Percentiles rank a stretch among this genome's conserved stretches.
These are phyloP conservation scores for Globicephala melas DNA, from an alignment of 2,113 vertebrate species.

Conservation along the genomic window DNA sequence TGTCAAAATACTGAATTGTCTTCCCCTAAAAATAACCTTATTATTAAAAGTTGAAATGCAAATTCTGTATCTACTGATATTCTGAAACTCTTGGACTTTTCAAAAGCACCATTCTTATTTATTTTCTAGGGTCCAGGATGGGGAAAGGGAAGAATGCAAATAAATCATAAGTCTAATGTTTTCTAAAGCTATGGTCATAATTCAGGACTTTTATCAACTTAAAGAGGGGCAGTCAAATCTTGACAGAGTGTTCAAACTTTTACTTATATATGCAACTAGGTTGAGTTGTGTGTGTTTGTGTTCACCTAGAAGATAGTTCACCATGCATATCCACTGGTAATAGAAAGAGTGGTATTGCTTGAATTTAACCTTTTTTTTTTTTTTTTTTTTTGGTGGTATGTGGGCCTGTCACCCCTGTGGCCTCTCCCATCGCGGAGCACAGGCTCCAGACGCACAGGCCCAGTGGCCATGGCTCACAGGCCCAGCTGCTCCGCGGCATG, in stretches of 20 bases:
- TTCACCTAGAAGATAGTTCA: neutral
- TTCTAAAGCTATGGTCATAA: neutral
- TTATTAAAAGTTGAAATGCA: neutral
- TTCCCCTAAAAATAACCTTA: neutral
- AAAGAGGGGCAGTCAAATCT: neutral
- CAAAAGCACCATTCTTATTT: neutral
- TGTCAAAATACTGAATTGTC: neutral
- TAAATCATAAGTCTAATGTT: neutral
- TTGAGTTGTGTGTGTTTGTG: neutral
- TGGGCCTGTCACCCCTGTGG: too few species aligned
- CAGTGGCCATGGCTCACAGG: too few species aligned
- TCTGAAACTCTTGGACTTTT: neutral
- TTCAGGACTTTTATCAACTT: neutral
- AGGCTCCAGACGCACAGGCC: too few species aligned
- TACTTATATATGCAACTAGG: neutral
- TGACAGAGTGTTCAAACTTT: neutral
- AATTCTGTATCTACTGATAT: neutral
- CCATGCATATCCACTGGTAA: neutral
- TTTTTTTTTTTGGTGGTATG: too few species aligned
- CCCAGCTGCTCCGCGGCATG: too few species aligned
- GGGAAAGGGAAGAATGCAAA: neutral
- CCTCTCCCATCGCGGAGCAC: too few species aligned
- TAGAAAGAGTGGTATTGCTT: neutral
- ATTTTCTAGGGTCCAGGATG: neutral
- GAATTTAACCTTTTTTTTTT: neutral